Evolutionary conservation across 2,888 invertebrate species (phyloP), one percentile per base, ranked within the genome.

Genomic region (Diadromus collaris): DNA sequence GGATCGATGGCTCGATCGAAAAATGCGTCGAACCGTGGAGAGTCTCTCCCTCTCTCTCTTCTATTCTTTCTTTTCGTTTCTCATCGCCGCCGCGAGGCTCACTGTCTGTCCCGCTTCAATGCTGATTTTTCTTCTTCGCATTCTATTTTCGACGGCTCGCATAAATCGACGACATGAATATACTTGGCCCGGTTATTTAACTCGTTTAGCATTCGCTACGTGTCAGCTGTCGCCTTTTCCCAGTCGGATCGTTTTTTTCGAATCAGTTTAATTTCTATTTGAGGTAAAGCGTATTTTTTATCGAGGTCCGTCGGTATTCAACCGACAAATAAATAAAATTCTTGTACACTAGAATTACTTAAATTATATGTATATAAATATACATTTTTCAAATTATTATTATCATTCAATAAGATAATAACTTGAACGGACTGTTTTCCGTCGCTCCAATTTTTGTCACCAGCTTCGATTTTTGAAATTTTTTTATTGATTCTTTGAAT

Each of bases 1-100:
- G 79, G 81, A 83, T 85, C 81, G 82, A 78, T 78, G 78, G 81
- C 74, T 81, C 76, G 79, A 83, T 73, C 78, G 76, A 82, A 83
- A 83, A 77, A 80, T 68, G 69, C 76, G 65, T 76, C 58, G 75
- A 68, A 77, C 48, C 70, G 46, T 58, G 67, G 68, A 27, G 76
- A 72, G 65, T 78, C 63, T 69, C 64, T 65, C 16, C 65, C 34
- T 63, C 34, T 21, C 69, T 78, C 63, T 69, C 64, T 65, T 19
- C 65, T 44, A 64, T 29, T 21, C 60, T 69, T 63, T 46, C 7
- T n/a, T 48, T 61, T 21, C 56, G 60, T 68, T 63, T 73, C 56
- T 71, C 29, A 46, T 75, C 70, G 38, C 81, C 61, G 44, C 48
- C 44, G 21, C 29, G 60, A 64, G 56, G 65, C 68, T 77, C 72